A percentile compares a stretch with the other conserved stretches of the same genome.
Conservation (phyloP, 1,140 invertebrate species). For the Aphelenchoides besseyi region DNA sequence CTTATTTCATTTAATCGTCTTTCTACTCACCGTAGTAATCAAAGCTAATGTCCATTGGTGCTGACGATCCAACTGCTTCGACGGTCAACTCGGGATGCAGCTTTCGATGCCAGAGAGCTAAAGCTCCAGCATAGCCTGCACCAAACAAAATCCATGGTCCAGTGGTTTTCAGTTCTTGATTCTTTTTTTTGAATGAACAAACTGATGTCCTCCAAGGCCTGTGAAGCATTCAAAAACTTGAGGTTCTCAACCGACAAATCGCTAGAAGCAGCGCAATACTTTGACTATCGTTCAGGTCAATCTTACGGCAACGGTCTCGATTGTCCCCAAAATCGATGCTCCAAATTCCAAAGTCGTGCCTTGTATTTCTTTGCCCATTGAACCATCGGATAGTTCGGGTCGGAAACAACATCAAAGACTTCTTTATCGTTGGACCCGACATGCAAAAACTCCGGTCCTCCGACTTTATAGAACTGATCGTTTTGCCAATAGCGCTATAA, state of each 20-base stretch:
- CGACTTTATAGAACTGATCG: no score
- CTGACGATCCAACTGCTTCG: conserved; percentile 23
- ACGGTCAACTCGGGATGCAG: not conserved
- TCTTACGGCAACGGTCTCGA: conserved; percentile 1
- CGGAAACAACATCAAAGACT: no score
- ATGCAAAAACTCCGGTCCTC: no score
- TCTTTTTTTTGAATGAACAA: conserved; percentile 14
- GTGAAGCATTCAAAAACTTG: not conserved
- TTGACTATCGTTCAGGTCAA: not conserved
- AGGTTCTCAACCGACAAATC: conserved; percentile 10
- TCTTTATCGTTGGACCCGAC: no score
- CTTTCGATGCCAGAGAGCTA: conserved; percentile 9
- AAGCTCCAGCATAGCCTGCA: not conserved
- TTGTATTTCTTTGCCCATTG: not conserved
- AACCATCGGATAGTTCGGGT: no score
- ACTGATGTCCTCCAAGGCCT: conserved; percentile 11
- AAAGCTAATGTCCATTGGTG: not conserved
- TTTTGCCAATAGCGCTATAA: no score
- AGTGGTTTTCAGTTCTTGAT: not conserved
- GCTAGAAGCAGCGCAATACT: not conserved
- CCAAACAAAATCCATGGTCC: conserved; percentile 16
- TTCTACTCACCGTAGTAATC: conserved; percentile 18
- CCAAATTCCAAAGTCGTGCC: not conserved
- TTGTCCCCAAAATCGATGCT: conserved; percentile 19
- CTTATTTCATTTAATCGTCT: not conserved